Conservation (phyloP, 2,797 vertebrate genomes). For the Onychomys torridus region DNA sequence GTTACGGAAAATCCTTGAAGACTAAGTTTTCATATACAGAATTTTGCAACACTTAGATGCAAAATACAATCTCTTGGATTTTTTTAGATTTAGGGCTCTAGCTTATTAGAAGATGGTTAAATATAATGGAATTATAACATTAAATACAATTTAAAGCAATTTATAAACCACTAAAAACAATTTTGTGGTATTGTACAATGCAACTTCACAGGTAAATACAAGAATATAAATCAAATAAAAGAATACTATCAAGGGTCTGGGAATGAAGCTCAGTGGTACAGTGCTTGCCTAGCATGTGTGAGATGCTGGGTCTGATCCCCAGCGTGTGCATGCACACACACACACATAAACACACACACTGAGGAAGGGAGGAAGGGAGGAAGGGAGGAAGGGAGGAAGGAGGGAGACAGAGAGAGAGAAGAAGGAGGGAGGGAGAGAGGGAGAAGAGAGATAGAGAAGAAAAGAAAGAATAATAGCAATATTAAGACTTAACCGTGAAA, state of each 20-base stretch:
- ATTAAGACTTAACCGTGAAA: slow-evolving; percentile 32
- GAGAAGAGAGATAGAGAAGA: not conserved
- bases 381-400: not conserved
- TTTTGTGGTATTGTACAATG: not conserved
- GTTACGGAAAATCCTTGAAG: not conserved
- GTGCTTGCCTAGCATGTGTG: not conserved
- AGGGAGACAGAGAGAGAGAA: not conserved
- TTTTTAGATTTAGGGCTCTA: not conserved
- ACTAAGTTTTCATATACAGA: slow-evolving; percentile 20
- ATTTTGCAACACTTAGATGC: slow-evolving; percentile 11
- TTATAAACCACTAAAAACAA: not conserved
- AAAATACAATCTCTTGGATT: not conserved
- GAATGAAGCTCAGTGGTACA: not conserved
- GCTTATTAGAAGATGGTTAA: not conserved
- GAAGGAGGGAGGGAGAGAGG: not conserved
- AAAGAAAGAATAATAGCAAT: not conserved
- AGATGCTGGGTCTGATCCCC: not conserved
- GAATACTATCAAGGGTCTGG: not conserved
- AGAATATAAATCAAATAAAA: slow-evolving; percentile 29
- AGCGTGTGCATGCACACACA: rapidly evolving
- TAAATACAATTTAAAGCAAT: not conserved
- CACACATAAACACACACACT: not conserved
- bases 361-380: not conserved
- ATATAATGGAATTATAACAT: not conserved
- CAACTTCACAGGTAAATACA: slow-evolving; percentile 21